A percentile compares a stretch with the other conserved stretches of the same genome.
Evolutionary conservation across 2,888 invertebrate species (phyloP).

Genomic region (Nymphalis c-album): DNA sequence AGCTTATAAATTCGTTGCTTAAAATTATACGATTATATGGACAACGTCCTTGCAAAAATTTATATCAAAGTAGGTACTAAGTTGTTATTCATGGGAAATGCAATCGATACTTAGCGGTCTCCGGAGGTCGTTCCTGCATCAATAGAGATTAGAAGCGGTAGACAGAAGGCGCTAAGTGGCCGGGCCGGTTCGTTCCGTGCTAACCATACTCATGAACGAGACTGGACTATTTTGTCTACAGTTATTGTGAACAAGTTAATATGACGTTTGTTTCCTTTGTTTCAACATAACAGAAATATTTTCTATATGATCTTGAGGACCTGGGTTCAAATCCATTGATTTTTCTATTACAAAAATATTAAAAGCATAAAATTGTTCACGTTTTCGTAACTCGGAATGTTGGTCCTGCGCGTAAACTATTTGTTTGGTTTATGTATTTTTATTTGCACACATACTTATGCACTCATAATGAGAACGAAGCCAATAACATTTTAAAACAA

Average conservation of each 20-base stretch:
- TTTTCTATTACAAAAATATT: too few relatives aligned
- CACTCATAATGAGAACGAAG: too few relatives aligned
- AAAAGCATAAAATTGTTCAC: too few relatives aligned
- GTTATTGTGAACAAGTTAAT: not conserved
- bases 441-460: too few relatives aligned
- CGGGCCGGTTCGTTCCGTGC: constrained; percentile 13
- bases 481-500: too few relatives aligned
- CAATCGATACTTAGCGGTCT: constrained; percentile 8
- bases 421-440: too few relatives aligned
- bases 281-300: too few relatives aligned
- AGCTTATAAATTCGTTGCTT: too few relatives aligned
- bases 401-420: too few relatives aligned
- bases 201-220: not conserved
- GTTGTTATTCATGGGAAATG: constrained; percentile 11
- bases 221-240: not conserved
- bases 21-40: not conserved
- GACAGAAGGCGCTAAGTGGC: constrained; percentile 21
- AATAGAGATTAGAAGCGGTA: constrained; percentile 7
- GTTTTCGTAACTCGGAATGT: too few relatives aligned
- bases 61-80: not conserved
- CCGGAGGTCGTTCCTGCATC: constrained; percentile 7
- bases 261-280: not conserved
- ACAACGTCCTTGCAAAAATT: not conserved
- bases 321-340: too few relatives aligned
- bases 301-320: too few relatives aligned